These are phyloP conservation scores for Chaenodraco wilsoni DNA, from an alignment of 2,797 vertebrate genomes.

Conservation along the genomic window DNA sequence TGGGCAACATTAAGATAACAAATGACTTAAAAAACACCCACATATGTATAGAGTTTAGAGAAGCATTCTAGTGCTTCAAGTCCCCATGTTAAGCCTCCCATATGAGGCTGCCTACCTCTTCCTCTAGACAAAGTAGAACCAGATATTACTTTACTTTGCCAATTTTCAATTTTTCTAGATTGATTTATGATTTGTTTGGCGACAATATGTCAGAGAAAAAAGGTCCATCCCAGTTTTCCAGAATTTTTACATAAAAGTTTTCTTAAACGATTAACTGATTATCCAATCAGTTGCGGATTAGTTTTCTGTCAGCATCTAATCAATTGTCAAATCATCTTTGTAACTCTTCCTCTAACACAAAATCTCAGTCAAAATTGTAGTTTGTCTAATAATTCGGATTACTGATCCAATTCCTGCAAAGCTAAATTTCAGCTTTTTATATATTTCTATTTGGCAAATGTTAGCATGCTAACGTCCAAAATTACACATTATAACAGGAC, in stretches of 20 bases:
- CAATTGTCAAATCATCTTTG: too few species aligned
- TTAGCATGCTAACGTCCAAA: not conserved
- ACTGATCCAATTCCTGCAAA: not conserved
- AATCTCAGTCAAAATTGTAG: too few species aligned
- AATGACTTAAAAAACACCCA: slow-evolving; percentile 16
- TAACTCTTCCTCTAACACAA: not conserved
- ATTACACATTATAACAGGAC: not conserved
- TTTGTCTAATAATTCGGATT: not conserved
- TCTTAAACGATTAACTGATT: too few species aligned
- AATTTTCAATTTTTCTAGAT: too few species aligned
- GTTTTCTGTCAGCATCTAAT: too few species aligned
- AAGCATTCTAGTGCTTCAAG: slow-evolving; percentile 31
- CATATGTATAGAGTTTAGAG: slow-evolving; percentile 40
- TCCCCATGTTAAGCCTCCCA: slow-evolving; percentile 18
- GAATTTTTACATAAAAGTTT: too few species aligned
- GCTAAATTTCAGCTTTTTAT: not conserved
- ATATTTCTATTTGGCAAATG: not conserved
- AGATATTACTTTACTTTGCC: slow-evolving; percentile 14
- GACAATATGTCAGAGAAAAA: too few species aligned
- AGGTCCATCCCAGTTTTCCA: too few species aligned
- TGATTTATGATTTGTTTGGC: too few species aligned
- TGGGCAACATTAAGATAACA: slow-evolving; percentile 38
- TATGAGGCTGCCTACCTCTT: slow-evolving; percentile 17
- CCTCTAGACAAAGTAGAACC: slow-evolving; percentile 21
- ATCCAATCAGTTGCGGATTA: too few species aligned